These are phyloP conservation scores for Papilio xuthus DNA, from an alignment of 1,140 invertebrate genomes.

Conservation along the genomic window DNA sequence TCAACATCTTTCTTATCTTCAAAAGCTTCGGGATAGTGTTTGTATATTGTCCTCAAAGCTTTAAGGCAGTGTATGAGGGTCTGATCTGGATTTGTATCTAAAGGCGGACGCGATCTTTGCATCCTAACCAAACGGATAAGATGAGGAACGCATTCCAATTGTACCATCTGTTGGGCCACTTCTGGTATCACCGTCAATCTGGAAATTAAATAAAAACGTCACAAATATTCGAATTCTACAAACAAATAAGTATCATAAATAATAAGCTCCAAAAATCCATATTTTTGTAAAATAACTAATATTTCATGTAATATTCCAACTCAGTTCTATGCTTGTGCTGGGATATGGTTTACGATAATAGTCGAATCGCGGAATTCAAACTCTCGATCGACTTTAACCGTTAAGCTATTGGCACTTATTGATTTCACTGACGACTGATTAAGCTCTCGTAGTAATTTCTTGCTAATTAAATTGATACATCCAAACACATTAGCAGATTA, in stretches of 20 bases:
- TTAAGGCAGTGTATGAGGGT: constrained; percentile 81
- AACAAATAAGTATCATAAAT: neutral
- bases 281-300: too few species aligned
- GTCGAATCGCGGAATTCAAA: too few species aligned
- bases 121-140: constrained; percentile 88
- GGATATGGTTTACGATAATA: too few species aligned
- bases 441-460: too few species aligned
- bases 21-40: constrained; percentile 80
- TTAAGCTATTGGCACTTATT: too few species aligned
- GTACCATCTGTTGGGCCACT: constrained; percentile 88
- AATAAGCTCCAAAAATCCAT: too few species aligned
- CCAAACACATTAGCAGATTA: too few species aligned
- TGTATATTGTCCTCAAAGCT: constrained; percentile 81
- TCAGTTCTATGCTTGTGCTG: too few species aligned
- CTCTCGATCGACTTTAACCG: too few species aligned
- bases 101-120: constrained; percentile 74
- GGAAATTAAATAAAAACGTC: constrained; percentile 50
- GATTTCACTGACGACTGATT: too few species aligned
- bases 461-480: too few species aligned
- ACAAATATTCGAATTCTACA: neutral
- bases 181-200: constrained; percentile 88
- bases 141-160: constrained; percentile 88
- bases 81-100: constrained; percentile 74
- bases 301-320: too few species aligned
- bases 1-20: constrained; percentile 84